Base-by-base conservation (phyloP, 2,797 vertebrate species). In the Syngnathus acus region DNA sequence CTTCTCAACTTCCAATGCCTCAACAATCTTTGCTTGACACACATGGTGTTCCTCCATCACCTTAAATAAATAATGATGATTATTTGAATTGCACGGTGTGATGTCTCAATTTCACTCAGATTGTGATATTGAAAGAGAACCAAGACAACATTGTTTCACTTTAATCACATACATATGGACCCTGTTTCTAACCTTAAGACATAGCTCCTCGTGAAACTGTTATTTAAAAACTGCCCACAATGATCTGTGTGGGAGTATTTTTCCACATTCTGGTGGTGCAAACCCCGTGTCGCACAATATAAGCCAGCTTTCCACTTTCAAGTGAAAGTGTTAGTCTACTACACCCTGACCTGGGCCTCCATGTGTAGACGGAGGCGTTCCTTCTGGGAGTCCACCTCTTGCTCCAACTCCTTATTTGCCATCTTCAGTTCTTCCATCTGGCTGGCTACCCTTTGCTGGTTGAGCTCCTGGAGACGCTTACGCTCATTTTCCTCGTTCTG, bases 1-100 rank as follows among this genome's bases (percentile, higher is more conserved):
- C 74, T 98, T 98, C 82, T 98, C 97, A 0, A 82, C 89, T 81
- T 99, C 97, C 76, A 99, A 84, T 64, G 96, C 97, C 62, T 95
- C 92, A 63, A 99, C 90, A 76, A 99, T 95, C 85, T 84, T 95
- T 13, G 90, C 89, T 64, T 97, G 96, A 66, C 65, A 90, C 68
- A 98, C 79, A 21, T 84, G 86, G 50, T 93, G 94, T 73, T 97
- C 95, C 70, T 93, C 92, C 80, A 98, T 88, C 51, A 92, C 95
- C 96, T 99, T 61, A 6, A 65, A 64, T 38, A n/a, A 62, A n/a
- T 0, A 7, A 9, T 23, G 13, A 60, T 62, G 19, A 26, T 43
- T n/a, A 62, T 45, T 45, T 60, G 2, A 61, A 61, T 1, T 58
- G 6, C 7, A 11, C 37, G 26, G 13, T 14, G 51, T 53, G 7